Evolutionary conservation across 2,888 invertebrate species (phyloP).

Genomic region (Choreutis nemorana): DNA sequence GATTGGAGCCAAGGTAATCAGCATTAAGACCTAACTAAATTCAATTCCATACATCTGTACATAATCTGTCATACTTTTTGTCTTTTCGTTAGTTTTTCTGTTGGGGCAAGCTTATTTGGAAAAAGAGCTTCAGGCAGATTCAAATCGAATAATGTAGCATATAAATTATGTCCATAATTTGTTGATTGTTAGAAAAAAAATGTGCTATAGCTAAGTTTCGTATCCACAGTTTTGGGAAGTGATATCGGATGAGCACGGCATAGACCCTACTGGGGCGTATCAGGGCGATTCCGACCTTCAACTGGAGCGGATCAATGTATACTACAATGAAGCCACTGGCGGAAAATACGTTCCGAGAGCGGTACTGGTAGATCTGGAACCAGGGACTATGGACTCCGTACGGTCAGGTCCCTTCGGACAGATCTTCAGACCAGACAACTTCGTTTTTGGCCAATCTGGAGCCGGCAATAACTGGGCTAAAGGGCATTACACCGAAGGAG

Average conservation of each 20-base stretch:
- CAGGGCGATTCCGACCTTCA: constrained; percentile 69
- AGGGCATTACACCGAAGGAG: constrained; percentile 84
- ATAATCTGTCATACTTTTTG: background rate
- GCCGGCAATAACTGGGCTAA: constrained; percentile 20
- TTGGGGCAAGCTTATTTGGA: background rate
- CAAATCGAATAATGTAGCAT: background rate
- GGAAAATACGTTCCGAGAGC: constrained; percentile 13
- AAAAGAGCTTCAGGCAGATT: background rate
- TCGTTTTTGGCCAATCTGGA: constrained; percentile 68
- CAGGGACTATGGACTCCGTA: constrained; percentile 73
- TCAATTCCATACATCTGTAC: background rate
- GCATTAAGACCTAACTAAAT: background rate
- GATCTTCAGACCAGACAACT: constrained; percentile 81
- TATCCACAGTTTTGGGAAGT: constrained; percentile 63
- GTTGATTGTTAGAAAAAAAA: background rate
- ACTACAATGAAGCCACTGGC: constrained; percentile 67
- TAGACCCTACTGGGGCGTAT: constrained; percentile 67
- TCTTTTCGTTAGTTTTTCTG: background rate
- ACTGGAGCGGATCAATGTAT: constrained; percentile 70
- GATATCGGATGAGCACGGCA: constrained; percentile 72
- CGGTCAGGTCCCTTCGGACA: constrained; percentile 77
- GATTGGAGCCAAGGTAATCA: constrained; percentile 90
- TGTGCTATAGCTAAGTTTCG: background rate
- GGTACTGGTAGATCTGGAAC: constrained; percentile 9
- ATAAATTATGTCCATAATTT: background rate